Base-by-base conservation (phyloP, 2,113 vertebrate species). In the Rhinichthys klamathensis region DNA sequence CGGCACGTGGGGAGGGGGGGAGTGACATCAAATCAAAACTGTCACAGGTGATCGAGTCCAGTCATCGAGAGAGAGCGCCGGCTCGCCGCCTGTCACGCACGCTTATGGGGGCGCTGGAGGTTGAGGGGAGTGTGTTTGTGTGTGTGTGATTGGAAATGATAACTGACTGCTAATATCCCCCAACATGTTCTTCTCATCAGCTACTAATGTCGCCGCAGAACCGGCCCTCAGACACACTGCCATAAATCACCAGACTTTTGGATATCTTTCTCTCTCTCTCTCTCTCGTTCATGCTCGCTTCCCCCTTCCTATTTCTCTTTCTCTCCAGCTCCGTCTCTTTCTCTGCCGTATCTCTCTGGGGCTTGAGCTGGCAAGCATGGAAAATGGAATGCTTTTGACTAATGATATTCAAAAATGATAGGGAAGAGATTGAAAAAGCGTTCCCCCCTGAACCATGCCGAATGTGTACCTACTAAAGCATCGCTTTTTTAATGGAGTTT, bases 41-140 rank as follows among this genome's bases (percentile, higher is more conserved):
- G 96, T 99, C 97, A 97, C 98, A 99, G 98, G 98, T 99, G 98
- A 99, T 99, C 96, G 96, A 99, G 97, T 97, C 96, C 93, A 97
- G 97, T 98, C 97, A 98, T 99, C 95, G 97, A 93, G 93, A 93
- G 90, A 80, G 95, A 90, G 74, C 89, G 92, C 90, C 91, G 91
- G 93, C 79, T 92, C 82, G 88, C 92, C 94, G 93, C 94, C 94
- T 95, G 94, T 95, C 95, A 94, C 92, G 91, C 93, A 67, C 83
- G 94, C 94, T 96, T 95, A 96, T 96, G 95, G 96, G 94, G 94
- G 93, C 90, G 91, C 91, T 89, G 90, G 85, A 87, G 88, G 84
- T 82, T 60, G 80, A 80, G 76, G 38, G 38, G 81, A 76, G 82
- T 86, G 76, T 80, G 77, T 72, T 83, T 83, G 85, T 79, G 84